Percentiles rank a stretch among this genome's conserved stretches.
These are phyloP conservation scores for Oxygymnocypris stewartii DNA, from an alignment of 2,113 vertebrate species.

Conservation along the genomic window DNA sequence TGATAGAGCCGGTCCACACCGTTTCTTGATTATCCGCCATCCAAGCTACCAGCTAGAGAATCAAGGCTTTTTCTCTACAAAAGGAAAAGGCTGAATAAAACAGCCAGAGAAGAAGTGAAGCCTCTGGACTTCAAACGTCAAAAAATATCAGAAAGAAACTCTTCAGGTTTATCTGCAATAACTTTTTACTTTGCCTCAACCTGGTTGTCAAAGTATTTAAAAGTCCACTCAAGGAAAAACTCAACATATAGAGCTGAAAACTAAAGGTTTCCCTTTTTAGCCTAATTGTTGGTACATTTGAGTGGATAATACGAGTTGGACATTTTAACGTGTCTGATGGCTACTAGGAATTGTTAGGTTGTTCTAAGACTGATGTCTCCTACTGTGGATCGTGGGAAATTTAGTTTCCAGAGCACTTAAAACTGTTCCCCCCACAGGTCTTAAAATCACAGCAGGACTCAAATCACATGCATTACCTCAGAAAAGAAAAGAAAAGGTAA, in stretches of 20 bases:
- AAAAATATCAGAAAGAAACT: conserved; percentile 31
- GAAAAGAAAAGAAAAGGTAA: neutral
- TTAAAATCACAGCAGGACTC: conserved; percentile 47
- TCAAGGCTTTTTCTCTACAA: neutral
- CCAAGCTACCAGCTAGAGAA: neutral
- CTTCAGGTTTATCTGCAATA: conserved; percentile 7
- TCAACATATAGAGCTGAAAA: neutral
- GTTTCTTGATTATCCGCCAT: conserved; percentile 69
- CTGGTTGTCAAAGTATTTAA: neutral
- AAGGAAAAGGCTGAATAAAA: neutral
- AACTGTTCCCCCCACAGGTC: conserved; percentile 16
- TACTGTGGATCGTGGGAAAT: conserved; percentile 34
- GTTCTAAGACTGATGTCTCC: conserved; percentile 21
- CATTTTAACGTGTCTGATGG: conserved; percentile 41
- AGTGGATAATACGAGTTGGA: conserved; percentile 10
- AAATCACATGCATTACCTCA: conserved; percentile 53
- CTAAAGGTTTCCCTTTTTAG: conserved; percentile 30
- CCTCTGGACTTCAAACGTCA: conserved; percentile 21
- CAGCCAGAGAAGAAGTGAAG: conserved; percentile 17
- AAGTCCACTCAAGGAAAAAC: neutral
- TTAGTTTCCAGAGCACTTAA: conserved; percentile 39
- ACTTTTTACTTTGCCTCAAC: neutral
- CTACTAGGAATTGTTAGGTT: conserved; percentile 18
- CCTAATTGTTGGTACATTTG: conserved; percentile 26
- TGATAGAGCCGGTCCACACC: conserved; percentile 66